Evolutionary conservation across 1,140 invertebrate species (phyloP).

Genomic region (Trichomalopsis sarcophagae): DNA sequence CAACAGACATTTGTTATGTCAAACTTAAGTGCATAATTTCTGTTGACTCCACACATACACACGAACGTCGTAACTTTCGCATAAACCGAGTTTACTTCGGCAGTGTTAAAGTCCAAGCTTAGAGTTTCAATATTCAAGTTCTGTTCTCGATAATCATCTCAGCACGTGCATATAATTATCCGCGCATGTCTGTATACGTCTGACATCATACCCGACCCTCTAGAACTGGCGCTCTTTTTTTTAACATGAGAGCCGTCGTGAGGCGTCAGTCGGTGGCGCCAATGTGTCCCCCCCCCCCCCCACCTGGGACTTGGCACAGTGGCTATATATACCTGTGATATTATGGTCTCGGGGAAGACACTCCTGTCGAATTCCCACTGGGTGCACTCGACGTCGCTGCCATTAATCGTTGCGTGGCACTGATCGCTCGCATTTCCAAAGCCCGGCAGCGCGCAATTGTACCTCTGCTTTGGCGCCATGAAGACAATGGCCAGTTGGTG

Average conservation of each 20-base stretch:
- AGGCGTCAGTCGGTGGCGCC: neutral
- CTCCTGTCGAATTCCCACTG: constrained; percentile 79
- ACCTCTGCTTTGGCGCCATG: constrained; percentile 77
- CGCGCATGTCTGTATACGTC: neutral
- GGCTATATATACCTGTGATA: constrained; percentile 75
- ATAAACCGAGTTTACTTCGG: neutral
- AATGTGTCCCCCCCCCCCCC: neutral
- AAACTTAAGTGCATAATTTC: neutral
- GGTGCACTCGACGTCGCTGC: constrained; percentile 72
- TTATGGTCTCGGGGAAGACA: constrained; percentile 82
- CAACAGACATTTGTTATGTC: neutral
- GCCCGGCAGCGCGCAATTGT: constrained; percentile 69
- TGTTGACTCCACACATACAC: neutral
- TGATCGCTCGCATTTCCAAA: constrained; percentile 68
- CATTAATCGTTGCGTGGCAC: constrained; percentile 63
- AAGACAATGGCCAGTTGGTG: constrained; percentile 82
- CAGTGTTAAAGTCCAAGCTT: neutral
- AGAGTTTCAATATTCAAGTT: neutral
- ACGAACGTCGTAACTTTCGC: too few relatives aligned
- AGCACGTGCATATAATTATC: neutral
- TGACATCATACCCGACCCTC: neutral
- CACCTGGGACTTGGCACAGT: neutral
- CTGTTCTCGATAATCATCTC: neutral
- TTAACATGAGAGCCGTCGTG: too few relatives aligned
- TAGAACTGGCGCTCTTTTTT: neutral